Conservation (phyloP, 2,888 invertebrate species). For the Plagodis dolabraria region DNA sequence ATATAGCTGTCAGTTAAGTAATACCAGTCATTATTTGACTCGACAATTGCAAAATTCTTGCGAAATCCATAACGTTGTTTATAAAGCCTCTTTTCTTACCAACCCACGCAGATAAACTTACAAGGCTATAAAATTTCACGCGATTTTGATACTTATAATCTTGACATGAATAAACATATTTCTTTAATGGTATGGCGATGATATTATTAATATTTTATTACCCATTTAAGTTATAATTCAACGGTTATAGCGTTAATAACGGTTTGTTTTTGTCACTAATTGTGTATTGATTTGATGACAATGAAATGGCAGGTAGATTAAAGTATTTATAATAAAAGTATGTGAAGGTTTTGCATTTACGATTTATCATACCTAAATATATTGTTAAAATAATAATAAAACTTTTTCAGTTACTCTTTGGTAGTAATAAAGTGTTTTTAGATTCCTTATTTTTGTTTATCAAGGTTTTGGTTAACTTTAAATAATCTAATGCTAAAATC, state of each 20-base stretch:
- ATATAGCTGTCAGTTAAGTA: slow-evolving; percentile 45
- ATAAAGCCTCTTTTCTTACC: slow-evolving; percentile 48
- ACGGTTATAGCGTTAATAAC: slow-evolving; percentile 54
- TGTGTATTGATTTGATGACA: slow-evolving; percentile 26
- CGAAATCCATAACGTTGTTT: slow-evolving; percentile 52
- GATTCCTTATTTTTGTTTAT: too few relatives aligned
- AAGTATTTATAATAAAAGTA: background rate
- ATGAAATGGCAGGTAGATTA: background rate
- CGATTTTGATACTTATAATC: slow-evolving; percentile 33
- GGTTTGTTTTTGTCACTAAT: slow-evolving; percentile 54
- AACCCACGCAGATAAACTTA: slow-evolving; percentile 57
- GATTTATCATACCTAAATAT: background rate
- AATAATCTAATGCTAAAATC: too few relatives aligned
- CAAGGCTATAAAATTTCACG: slow-evolving; percentile 41
- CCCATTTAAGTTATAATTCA: slow-evolving; percentile 57
- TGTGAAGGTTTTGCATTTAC: slow-evolving; percentile 2
- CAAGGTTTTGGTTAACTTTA: too few relatives aligned
- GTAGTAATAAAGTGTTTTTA: too few relatives aligned
- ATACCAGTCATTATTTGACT: slow-evolving; percentile 53
- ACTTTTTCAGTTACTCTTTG: too few relatives aligned
- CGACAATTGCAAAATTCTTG: slow-evolving; percentile 62
- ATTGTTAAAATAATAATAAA: too few relatives aligned
- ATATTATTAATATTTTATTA: slow-evolving; percentile 50
- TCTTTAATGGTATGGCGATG: slow-evolving; percentile 27
- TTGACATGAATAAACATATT: slow-evolving; percentile 31